Base-by-base conservation (phyloP, 2,888 invertebrate genomes). In the Apeira syringaria region DNA sequence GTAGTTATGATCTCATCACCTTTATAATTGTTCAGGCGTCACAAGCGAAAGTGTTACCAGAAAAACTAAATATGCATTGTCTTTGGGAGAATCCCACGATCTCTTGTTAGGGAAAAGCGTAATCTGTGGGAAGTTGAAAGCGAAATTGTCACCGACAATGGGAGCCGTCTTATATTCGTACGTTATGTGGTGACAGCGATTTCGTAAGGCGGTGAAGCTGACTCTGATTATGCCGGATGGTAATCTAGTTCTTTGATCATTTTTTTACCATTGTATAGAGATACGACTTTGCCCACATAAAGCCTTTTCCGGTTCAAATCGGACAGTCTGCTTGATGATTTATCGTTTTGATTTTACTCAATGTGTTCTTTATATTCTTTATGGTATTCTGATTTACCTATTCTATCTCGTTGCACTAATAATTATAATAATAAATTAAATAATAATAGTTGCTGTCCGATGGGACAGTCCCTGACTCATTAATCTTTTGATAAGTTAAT, bases 41-140 rank as follows among this genome's bases (percentile, higher is more conserved):
- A 74, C 75, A 64, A 68, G 86, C 74, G 86, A 87, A 87, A 87
- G 87, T 87, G 77, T 70, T 78, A 60, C 70, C 66, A 58, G 69
- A 80, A 80, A 81, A 82, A 80, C 74, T 73, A 78, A 76, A 78
- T 74, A 73, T 70, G 65, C 77, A 83, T 86, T 87, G 86, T 85
- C 66, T 74, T 65, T 64, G 56, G 51, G 56, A 50, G 51, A 52
- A 49, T 88, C 88, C 84, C 88, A 88, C 88, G 88, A 85, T 87
- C 80, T 82, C 69, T 61, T 75, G 86, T 84, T 83, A 84, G 79
- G 79, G 80, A 84, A 84, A 86, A 80, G 76, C 79, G 82, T 76
- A 78, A 78, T 82, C 76, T 67, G 78, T 87, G 88, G 83, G 88
- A 87, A 85, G 64, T 64, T 69, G 73, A 84, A 77, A 85, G 80